Conservation (phyloP, 2,113 vertebrate genomes). For the Alligator mississippiensis region DNA sequence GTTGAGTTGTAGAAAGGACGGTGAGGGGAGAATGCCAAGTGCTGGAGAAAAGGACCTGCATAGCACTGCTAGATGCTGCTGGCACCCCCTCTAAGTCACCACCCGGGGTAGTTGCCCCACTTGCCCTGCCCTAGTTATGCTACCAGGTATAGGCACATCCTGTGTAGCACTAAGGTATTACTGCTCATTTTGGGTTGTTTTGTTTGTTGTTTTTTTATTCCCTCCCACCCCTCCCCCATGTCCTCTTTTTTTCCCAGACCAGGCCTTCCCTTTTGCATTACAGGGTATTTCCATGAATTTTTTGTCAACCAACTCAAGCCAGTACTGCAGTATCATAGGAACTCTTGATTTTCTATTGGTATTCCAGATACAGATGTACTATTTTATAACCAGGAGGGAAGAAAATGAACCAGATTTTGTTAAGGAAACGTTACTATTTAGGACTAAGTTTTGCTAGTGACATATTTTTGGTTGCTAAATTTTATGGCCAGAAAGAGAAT, state of each 20-base stretch:
- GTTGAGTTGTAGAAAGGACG: too few species aligned
- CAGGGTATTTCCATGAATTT: not conserved
- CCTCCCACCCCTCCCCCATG: not conserved
- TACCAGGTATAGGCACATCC: too few species aligned
- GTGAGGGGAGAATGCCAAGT: too few species aligned
- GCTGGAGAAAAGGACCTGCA: too few species aligned
- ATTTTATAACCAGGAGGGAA: not conserved
- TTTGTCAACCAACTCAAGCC: not conserved
- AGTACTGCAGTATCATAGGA: not conserved
- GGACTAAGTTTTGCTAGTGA: not conserved
- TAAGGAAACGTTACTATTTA: not conserved
- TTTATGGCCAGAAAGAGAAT: not conserved
- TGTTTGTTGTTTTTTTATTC: not conserved
- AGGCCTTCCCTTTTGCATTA: not conserved
- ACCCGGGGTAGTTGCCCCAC: too few species aligned
- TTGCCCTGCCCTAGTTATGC: too few species aligned
- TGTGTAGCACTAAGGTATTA: too few species aligned
- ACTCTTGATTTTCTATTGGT: not conserved
- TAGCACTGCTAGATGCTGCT: too few species aligned
- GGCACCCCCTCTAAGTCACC: too few species aligned
- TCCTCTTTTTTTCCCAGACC: too few species aligned
- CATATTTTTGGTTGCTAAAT: not conserved
- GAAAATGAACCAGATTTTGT: not conserved
- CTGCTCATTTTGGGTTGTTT: not conserved
- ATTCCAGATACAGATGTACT: not conserved